Evolutionary conservation across 2,888 invertebrate species (phyloP).

Genomic region (Callosobruchus maculatus): DNA sequence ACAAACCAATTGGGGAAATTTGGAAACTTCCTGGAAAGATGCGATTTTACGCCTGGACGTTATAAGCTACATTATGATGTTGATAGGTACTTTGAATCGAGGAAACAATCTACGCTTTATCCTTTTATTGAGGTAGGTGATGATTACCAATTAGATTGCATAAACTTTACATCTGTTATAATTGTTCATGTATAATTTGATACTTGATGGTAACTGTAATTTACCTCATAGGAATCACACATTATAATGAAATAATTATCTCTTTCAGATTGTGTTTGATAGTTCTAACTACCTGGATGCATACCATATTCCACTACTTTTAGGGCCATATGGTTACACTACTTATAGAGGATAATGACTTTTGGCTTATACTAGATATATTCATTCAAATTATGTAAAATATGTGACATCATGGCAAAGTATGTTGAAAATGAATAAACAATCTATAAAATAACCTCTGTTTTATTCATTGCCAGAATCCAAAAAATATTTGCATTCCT

Average conservation of each 20-base stretch:
- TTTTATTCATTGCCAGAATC: too few species aligned
- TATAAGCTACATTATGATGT: slow-evolving; percentile 76
- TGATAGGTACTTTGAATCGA: slow-evolving; percentile 63
- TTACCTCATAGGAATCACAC: background rate
- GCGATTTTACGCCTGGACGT: slow-evolving; percentile 61
- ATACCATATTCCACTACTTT: slow-evolving; percentile 72
- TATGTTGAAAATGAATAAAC: too few species aligned
- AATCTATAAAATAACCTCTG: too few species aligned
- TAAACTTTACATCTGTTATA: too few species aligned
- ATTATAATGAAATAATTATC: background rate
- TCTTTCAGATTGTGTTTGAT: slow-evolving; percentile 65
- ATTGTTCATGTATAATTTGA: background rate
- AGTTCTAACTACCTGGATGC: slow-evolving; percentile 59
- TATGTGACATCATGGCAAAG: too few species aligned
- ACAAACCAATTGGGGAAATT: slow-evolving; percentile 68
- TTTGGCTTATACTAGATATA: too few species aligned
- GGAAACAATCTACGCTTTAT: slow-evolving; percentile 63
- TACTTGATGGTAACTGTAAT: background rate
- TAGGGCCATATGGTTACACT: slow-evolving; percentile 74
- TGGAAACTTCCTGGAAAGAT: slow-evolving; percentile 58
- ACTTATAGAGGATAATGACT: slow-evolving; percentile 63
- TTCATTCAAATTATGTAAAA: too few species aligned
- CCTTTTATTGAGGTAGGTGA: slow-evolving; percentile 77
- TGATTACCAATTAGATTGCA: too few species aligned
- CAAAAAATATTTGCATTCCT: too few species aligned